These are phyloP conservation scores for Linyphia triangularis DNA, from an alignment of 2,888 invertebrate species.

Conservation along the genomic window DNA sequence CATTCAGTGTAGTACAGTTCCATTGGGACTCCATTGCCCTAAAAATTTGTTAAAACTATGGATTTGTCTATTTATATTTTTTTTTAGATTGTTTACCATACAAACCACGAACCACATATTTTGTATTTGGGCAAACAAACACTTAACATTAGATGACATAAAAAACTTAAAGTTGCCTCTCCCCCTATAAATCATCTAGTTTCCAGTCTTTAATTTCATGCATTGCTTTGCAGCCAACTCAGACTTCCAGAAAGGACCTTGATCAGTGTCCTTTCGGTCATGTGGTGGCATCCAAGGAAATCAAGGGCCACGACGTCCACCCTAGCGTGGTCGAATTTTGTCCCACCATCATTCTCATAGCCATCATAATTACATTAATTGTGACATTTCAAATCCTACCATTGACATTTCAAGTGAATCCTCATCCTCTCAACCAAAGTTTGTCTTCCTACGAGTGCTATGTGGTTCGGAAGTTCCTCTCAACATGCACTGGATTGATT, in stretches of 20 bases:
- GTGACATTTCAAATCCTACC: not conserved
- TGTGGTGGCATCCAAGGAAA: not conserved
- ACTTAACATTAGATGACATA: no score
- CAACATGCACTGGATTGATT: slow-evolving; percentile 20
- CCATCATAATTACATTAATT: slow-evolving; percentile 9
- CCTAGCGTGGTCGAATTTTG: slow-evolving; percentile 19
- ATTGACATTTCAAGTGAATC: slow-evolving; percentile 34
- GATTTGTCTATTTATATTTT: no score
- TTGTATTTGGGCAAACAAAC: no score
- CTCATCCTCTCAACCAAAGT: slow-evolving; percentile 59
- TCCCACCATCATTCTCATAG: slow-evolving; percentile 23
- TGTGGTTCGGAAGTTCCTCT: slow-evolving; percentile 61
- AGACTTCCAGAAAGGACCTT: slow-evolving; percentile 49
- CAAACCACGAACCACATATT: no score
- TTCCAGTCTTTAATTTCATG: no score
- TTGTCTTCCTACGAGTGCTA: slow-evolving; percentile 54
- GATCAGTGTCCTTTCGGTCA: not conserved
- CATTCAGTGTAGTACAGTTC: no score
- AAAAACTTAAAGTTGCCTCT: no score
- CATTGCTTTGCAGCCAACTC: slow-evolving; percentile 50
- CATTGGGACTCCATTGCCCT: no score
- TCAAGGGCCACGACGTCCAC: slow-evolving; percentile 22
- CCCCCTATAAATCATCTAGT: no score
- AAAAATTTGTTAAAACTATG: no score
- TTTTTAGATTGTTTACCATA: no score